A percentile compares a stretch with the other conserved stretches of the same genome.
These are phyloP conservation scores for Nyctibius bracteatus DNA, from an alignment of 2,113 vertebrate genomes.

Conservation along the genomic window DNA sequence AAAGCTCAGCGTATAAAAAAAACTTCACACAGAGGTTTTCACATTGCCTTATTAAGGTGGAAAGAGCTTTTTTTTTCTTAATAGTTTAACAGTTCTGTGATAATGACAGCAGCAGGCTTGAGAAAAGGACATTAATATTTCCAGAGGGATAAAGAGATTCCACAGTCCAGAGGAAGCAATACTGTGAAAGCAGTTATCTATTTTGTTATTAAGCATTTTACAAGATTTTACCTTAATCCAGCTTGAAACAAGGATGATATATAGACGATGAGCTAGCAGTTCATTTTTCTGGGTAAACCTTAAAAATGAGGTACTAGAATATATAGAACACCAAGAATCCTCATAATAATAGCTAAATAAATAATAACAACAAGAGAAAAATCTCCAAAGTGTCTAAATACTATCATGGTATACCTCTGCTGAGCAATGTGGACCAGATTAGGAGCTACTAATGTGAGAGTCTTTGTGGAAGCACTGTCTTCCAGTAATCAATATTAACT, in stretches of 20 bases:
- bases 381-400: not conserved
- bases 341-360: not conserved
- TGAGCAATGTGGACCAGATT: not conserved
- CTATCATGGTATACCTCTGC: not conserved
- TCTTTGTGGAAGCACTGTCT: not conserved
- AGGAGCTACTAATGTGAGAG: not conserved
- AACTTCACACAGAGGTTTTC: not conserved
- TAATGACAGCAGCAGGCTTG: not conserved
- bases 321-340: not conserved
- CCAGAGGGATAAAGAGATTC: not conserved
- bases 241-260: not conserved
- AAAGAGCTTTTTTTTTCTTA: not conserved
- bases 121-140: slow-evolving; percentile 4
- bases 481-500: not conserved
- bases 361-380: not conserved
- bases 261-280: not conserved
- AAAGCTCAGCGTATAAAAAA: not conserved
- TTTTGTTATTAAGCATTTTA: not conserved
- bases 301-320: not conserved
- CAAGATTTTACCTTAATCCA: not conserved
- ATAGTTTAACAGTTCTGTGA: not conserved
- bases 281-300: not conserved
- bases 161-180: not conserved
- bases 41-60: not conserved
- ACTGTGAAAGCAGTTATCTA: not conserved